A percentile compares a stretch with the other conserved stretches of the same genome.
Evolutionary conservation across 2,797 vertebrate species (phyloP).

Genomic region (Chaenodraco wilsoni): DNA sequence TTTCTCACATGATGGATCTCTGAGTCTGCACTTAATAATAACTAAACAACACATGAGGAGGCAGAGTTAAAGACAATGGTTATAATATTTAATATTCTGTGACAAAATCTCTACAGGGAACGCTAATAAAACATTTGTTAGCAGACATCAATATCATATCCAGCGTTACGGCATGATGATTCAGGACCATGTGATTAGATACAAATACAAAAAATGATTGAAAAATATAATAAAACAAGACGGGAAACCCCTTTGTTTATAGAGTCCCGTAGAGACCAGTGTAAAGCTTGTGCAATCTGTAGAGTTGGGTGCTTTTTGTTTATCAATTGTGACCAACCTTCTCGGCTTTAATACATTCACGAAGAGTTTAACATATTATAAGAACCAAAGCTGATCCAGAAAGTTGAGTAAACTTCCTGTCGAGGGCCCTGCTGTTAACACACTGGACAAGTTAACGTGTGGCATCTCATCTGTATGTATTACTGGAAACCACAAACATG

Average conservation of each 20-base stretch:
- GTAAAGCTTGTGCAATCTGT: constrained; percentile 67
- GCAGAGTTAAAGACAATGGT: constrained; percentile 64
- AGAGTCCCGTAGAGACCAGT: constrained; percentile 41
- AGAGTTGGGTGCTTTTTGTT: constrained; percentile 51
- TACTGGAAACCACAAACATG: constrained; percentile 12
- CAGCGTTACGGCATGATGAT: constrained; percentile 78
- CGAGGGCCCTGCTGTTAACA: constrained; percentile 26
- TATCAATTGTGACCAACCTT: constrained; percentile 38
- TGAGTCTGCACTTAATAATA: background rate
- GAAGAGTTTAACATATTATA: constrained; percentile 43
- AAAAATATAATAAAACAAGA: constrained; percentile 55
- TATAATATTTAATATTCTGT: constrained; percentile 86
- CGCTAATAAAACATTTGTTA: constrained; percentile 81
- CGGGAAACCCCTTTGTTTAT: constrained; percentile 43
- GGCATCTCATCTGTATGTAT: constrained; percentile 22
- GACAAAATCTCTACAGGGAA: constrained; percentile 84
- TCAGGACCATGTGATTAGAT: constrained; percentile 64
- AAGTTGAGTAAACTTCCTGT: constrained; percentile 21
- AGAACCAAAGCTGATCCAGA: constrained; percentile 15
- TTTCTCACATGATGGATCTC: background rate
- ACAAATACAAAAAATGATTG: constrained; percentile 55
- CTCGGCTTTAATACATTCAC: constrained; percentile 75
- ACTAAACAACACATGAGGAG: constrained; percentile 24
- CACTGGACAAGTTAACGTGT: constrained; percentile 44
- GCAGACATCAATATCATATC: constrained; percentile 84